Evolutionary conservation across 2,888 invertebrate species (phyloP).

Genomic region (Bibio marci): DNA sequence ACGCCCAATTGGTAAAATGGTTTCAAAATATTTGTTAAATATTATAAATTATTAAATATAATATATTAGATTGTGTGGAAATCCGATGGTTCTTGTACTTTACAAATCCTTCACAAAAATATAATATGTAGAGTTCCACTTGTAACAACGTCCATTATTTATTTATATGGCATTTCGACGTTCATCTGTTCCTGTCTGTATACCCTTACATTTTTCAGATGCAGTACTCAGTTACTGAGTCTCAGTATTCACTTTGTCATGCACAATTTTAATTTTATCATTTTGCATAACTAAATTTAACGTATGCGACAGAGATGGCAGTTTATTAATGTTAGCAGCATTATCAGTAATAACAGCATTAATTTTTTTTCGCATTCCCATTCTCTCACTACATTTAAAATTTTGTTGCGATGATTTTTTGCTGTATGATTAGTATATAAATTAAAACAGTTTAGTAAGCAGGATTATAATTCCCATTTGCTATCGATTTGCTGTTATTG

Average conservation of each 20-base stretch:
- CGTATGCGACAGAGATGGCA: not conserved
- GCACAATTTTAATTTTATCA: not conserved
- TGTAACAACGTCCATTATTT: constrained; percentile 15
- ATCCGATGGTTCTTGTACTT: constrained; percentile 12
- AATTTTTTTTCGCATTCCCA: constrained; percentile 5
- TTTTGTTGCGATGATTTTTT: too few species aligned
- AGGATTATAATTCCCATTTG: constrained; percentile 9
- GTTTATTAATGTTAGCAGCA: constrained; percentile 13
- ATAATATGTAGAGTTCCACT: constrained; percentile 14
- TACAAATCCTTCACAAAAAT: constrained; percentile 13
- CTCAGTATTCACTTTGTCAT: not conserved
- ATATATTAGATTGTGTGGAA: constrained; percentile 8
- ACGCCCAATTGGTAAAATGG: constrained; percentile 12
- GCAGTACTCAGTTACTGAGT: not conserved
- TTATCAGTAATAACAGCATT: constrained; percentile 12
- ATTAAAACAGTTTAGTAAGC: constrained; percentile 8
- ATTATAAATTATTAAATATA: constrained; percentile 12
- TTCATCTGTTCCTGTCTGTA: constrained; percentile 1
- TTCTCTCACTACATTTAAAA: too few species aligned
- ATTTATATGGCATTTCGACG: constrained; percentile 9
- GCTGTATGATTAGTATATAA: not conserved
- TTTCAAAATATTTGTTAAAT: constrained; percentile 10
- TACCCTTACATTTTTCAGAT: constrained; percentile 2
- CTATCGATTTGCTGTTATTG: constrained; percentile 12
- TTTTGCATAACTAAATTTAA: not conserved